phyloP scores from a whole-genome alignment of 2,888 invertebrate species.

The Megamerina dolium region DNA sequence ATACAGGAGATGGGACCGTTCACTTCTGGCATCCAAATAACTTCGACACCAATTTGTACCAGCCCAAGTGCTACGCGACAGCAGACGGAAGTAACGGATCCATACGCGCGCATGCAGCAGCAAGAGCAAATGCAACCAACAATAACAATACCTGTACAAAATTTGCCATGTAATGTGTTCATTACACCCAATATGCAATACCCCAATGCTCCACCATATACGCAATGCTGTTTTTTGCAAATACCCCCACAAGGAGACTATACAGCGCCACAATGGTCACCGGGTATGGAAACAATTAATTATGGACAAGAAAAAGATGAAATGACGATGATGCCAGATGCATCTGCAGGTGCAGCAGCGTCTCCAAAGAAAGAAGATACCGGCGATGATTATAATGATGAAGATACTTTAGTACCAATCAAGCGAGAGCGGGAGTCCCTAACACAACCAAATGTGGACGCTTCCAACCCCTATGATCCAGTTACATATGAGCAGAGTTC shows the following conservation, averaged over 20 bases:
- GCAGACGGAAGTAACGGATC: conserved; percentile 1
- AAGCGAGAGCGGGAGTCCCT: too few species aligned
- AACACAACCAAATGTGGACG: too few species aligned
- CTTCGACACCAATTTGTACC: conserved; percentile 7
- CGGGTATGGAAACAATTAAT: conserved; percentile 1
- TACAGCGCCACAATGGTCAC: too few species aligned
- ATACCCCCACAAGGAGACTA: too few species aligned
- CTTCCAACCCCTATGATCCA: too few species aligned
- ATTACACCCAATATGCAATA: conserved; percentile 9
- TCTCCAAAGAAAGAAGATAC: too few species aligned
- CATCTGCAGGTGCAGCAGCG: background rate
- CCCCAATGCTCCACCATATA: background rate
- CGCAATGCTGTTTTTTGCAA: background rate
- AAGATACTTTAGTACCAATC: too few species aligned
- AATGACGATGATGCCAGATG: background rate
- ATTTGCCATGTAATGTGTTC: conserved; percentile 10
- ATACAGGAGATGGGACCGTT: conserved; percentile 6
- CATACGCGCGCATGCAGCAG: background rate
- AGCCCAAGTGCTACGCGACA: background rate
- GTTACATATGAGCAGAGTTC: background rate
- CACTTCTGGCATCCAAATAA: conserved; percentile 10
- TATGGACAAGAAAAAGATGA: background rate
- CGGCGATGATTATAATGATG: too few species aligned
- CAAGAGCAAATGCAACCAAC: background rate
- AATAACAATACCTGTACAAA: conserved; percentile 3